These are phyloP conservation scores for Parnassius glacialis DNA, from an alignment of 2,888 invertebrate species.

Conservation along the genomic window DNA sequence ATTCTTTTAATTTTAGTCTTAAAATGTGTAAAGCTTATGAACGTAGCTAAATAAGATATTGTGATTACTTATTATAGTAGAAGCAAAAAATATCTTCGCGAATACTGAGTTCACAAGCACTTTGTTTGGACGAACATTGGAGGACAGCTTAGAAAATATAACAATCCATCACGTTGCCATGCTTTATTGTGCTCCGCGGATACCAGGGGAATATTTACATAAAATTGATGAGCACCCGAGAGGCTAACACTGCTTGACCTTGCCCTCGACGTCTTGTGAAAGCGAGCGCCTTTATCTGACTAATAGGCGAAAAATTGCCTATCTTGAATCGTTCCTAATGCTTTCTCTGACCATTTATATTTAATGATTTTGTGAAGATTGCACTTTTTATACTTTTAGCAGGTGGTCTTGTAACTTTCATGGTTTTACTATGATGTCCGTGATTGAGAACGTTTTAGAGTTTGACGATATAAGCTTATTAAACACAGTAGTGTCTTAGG, in stretches of 20 bases:
- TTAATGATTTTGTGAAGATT: slow-evolving; percentile 6
- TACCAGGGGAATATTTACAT: slow-evolving; percentile 72
- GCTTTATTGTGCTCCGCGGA: slow-evolving; percentile 64
- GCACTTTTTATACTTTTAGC: too few relatives aligned
- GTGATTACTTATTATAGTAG: slow-evolving; percentile 1
- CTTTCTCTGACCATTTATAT: slow-evolving; percentile 15
- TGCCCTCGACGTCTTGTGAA: slow-evolving; percentile 54
- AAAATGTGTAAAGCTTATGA: not conserved
- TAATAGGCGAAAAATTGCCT: slow-evolving; percentile 63
- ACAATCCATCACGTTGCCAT: slow-evolving; percentile 67
- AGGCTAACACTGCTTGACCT: slow-evolving; percentile 64
- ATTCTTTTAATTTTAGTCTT: too few relatives aligned
- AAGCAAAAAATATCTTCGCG: slow-evolving; percentile 3
- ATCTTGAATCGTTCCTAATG: slow-evolving; percentile 2
- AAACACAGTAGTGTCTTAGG: too few relatives aligned
- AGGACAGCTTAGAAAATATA: slow-evolving; percentile 46
- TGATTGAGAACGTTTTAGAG: too few relatives aligned
- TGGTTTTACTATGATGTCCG: too few relatives aligned
- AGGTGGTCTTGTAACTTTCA: too few relatives aligned
- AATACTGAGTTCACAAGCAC: slow-evolving; percentile 21
- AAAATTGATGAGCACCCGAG: slow-evolving; percentile 67
- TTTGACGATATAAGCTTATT: too few relatives aligned
- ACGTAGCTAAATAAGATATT: slow-evolving; percentile 7
- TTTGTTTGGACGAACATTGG: slow-evolving; percentile 25
- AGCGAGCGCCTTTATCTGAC: slow-evolving; percentile 43